Conservation (phyloP, 2,113 vertebrate species). For the Dipodomys stephensi region DNA sequence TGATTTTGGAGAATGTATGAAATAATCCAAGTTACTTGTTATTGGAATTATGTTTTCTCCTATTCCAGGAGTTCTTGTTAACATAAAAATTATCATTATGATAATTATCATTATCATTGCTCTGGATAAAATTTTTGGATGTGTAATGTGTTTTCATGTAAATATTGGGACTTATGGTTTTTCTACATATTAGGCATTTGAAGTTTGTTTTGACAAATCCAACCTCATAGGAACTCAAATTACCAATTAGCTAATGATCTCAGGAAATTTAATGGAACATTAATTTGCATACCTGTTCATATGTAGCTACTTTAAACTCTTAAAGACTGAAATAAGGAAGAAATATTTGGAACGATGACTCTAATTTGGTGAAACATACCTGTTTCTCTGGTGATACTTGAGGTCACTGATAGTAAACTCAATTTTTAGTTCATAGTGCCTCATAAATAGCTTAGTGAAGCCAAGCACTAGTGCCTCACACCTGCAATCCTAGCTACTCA, state of each 20-base stretch:
- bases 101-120: background rate
- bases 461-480: too few relatives aligned
- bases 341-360: background rate
- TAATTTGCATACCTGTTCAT: background rate
- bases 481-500: too few relatives aligned
- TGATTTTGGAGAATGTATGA: conserved; percentile 9
- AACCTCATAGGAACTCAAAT: conserved; percentile 5
- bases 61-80: background rate
- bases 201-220: background rate
- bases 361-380: background rate
- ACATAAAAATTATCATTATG: background rate
- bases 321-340: conserved; percentile 14
- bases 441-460: background rate
- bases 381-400: conserved; percentile 52
- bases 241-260: background rate
- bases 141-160: background rate
- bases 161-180: background rate
- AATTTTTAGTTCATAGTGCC: background rate
- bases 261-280: background rate
- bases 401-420: conserved; percentile 35
- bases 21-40: background rate
- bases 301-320: background rate
- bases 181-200: background rate
- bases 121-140: background rate
- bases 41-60: background rate